A percentile compares a stretch with the other conserved stretches of the same genome.
These are phyloP conservation scores for Phrynocephalus guinanensis DNA, from an alignment of 2,797 vertebrate species.

Conservation along the genomic window DNA sequence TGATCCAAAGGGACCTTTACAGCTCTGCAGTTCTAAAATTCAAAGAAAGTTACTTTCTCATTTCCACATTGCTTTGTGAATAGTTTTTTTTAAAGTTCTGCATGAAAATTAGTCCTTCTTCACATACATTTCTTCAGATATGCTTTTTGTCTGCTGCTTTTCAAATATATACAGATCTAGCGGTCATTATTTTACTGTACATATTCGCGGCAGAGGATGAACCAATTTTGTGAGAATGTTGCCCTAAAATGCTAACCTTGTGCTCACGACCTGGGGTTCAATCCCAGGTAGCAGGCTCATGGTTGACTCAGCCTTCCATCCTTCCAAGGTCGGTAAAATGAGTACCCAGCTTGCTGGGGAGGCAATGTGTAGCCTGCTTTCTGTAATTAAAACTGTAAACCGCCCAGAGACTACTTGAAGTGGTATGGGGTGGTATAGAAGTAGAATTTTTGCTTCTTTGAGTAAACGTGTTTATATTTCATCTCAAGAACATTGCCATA, in stretches of 20 bases:
- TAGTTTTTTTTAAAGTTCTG: background rate
- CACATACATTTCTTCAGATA: background rate
- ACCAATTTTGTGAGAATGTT: background rate
- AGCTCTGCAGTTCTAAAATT: too few species aligned
- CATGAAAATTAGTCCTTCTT: background rate
- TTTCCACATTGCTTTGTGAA: background rate
- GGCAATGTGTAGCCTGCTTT: too few species aligned
- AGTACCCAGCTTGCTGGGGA: too few species aligned
- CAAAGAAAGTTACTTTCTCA: background rate
- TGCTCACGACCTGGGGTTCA: too few species aligned
- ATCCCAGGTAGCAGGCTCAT: too few species aligned
- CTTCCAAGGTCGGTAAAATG: too few species aligned
- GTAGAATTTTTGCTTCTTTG: background rate
- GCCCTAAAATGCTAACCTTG: background rate
- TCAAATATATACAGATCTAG: background rate
- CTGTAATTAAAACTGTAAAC: too few species aligned
- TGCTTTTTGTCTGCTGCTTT: background rate
- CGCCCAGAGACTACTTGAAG: too few species aligned
- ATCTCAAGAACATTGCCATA: slow-evolving; percentile 21
- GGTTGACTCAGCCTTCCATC: too few species aligned
- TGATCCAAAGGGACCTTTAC: too few species aligned
- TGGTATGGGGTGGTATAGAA: too few species aligned
- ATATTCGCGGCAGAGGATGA: background rate
- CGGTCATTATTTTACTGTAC: background rate
- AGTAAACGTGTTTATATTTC: slow-evolving; percentile 3